Base-by-base conservation (phyloP, 2,113 vertebrate species). In the Chaetops frenatus region DNA sequence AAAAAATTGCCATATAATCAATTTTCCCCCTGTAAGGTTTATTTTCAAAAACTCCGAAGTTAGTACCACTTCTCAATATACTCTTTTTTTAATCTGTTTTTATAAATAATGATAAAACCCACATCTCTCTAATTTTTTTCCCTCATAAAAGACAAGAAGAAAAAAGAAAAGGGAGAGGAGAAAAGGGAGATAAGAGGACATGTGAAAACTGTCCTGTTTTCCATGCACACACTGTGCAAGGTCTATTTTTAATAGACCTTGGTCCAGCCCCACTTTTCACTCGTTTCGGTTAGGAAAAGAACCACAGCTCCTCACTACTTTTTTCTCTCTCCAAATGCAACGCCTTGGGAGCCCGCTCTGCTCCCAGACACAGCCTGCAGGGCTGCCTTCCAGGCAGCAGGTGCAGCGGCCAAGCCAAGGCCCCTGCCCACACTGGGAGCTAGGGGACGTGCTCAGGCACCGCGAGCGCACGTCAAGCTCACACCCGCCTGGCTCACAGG, bases 381-480 rank as follows among this genome's bases (percentile, higher is more conserved):
- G 38, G 66, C 35, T 64, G 29, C 44, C 76, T 51, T 38, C 33
- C 70, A 76, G 67, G 64, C 51, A 87, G 64, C 64, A 42, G 48
- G 40, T 47, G 16, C 19, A 21, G 7, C 6, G 22, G 40, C 50
- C 54, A 40, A 77, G 50, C 16, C n/a, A 21, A 65, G 10, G 18
- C 40, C 36, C 14, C 45, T 92, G 36, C 27, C 25, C 22, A 42
- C 28, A 2, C 1, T 0, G 21, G 4, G 54, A 50, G n/a, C 17
- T 4, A 11, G 23, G 47, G 42, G 58, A 57, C 1, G 0, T 11
- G n/a, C 40, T 61, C 23, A 6, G 36, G 40, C 50, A 31, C n/a
- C 1, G 9, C 0, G 0, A 67, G 56, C 33, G 5, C 28, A 21
- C 1, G 0, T 7, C 13, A 5, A 3, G 53, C 47, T 76, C 53